phyloP scores from a whole-genome alignment of 2,797 vertebrate genomes.

The Anguilla obscura region DNA sequence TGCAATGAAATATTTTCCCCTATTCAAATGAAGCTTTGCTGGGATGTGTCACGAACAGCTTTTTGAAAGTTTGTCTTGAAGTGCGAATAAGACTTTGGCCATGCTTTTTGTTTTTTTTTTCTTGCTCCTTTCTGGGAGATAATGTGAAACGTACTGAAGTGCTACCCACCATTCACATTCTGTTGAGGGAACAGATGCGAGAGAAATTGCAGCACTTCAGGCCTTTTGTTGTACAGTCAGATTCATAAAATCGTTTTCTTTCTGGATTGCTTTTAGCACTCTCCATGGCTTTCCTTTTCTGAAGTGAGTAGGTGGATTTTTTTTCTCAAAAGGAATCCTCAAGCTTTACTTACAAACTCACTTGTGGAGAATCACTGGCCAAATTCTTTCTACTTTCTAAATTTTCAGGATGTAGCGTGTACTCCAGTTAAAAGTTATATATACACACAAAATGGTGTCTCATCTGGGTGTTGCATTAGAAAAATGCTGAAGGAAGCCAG shows the following conservation, averaged over 20 bases:
- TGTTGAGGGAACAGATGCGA: background rate
- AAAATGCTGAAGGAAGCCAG: background rate
- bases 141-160: background rate
- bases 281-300: background rate
- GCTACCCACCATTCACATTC: background rate
- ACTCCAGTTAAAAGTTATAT: background rate
- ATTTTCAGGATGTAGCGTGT: background rate
- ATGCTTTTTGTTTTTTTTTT: background rate
- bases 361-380: background rate
- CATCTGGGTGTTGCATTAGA: background rate
- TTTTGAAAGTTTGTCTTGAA: constrained; percentile 13
- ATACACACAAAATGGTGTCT: background rate
- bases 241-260: background rate
- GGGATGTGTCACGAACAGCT: background rate
- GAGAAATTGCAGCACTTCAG: constrained; percentile 26
- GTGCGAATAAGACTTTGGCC: background rate
- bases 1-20: background rate
- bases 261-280: background rate
- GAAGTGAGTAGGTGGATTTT: background rate
- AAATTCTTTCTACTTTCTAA: background rate
- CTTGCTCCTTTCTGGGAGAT: background rate
- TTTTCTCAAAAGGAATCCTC: background rate
- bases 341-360: background rate
- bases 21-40: constrained; percentile 2
- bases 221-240: constrained; percentile 20